Evolutionary conservation across 2,888 invertebrate species (phyloP).

Genomic region (Xiphydria camelus): DNA sequence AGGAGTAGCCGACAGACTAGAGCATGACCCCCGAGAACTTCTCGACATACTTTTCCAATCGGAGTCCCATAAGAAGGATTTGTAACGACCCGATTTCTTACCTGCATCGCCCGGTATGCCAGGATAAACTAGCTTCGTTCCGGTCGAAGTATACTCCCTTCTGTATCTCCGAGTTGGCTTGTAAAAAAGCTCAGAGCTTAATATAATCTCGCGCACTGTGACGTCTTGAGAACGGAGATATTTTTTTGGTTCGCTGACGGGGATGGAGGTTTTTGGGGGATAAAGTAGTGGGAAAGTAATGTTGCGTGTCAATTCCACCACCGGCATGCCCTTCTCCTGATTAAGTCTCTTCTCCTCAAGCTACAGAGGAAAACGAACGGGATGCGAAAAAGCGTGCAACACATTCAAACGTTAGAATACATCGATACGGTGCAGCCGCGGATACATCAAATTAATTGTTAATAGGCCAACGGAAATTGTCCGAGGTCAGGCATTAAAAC

Average conservation of each 20-base stretch:
- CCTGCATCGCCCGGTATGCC: slow-evolving; percentile 23
- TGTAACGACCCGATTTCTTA: slow-evolving; percentile 18
- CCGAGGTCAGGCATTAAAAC: too few species aligned
- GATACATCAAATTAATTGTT: too few species aligned
- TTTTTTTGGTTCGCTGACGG: slow-evolving; percentile 16
- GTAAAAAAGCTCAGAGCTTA: slow-evolving; percentile 56
- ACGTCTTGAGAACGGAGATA: slow-evolving; percentile 28
- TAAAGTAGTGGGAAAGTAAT: slow-evolving; percentile 18
- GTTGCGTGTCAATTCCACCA: slow-evolving; percentile 24
- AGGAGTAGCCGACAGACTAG: slow-evolving; percentile 15
- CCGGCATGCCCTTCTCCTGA: slow-evolving; percentile 30
- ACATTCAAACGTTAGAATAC: too few species aligned
- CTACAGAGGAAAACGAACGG: slow-evolving; percentile 28
- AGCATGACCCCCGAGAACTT: slow-evolving; percentile 19
- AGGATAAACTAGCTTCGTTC: slow-evolving; percentile 53
- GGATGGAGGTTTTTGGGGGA: slow-evolving; percentile 15
- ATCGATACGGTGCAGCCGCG: too few species aligned
- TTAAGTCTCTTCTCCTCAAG: slow-evolving; percentile 25
- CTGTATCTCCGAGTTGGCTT: slow-evolving; percentile 48
- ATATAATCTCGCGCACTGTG: slow-evolving; percentile 53
- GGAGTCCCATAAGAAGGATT: slow-evolving; percentile 37
- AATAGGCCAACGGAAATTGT: too few species aligned
- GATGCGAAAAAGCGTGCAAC: slow-evolving; percentile 21
- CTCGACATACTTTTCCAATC: slow-evolving; percentile 22
- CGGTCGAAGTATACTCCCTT: slow-evolving; percentile 52